phyloP scores from a whole-genome alignment of 2,113 vertebrate species.

The Lampris incognitus region DNA sequence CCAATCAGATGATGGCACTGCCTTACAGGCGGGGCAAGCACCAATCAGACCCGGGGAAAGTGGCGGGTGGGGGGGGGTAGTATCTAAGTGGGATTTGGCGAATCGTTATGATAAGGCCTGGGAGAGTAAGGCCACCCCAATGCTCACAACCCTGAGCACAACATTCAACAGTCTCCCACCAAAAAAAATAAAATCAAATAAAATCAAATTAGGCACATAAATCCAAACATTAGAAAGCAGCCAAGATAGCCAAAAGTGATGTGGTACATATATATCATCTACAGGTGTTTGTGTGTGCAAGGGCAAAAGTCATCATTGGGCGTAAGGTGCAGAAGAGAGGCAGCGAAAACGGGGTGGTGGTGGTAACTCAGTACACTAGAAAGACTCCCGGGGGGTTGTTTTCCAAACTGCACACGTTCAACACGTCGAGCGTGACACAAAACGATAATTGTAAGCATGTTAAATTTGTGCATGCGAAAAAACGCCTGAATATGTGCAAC shows the following conservation, averaged over 20 bases:
- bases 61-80: background rate
- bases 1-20: constrained; percentile 18
- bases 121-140: constrained; percentile 58
- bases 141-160: constrained; percentile 64
- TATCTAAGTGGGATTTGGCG: constrained; percentile 46
- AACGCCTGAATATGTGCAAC: too few relatives aligned
- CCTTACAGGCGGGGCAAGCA: background rate
- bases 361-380: constrained; percentile 30
- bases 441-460: too few relatives aligned
- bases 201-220: constrained; percentile 62
- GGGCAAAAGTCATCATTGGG: background rate
- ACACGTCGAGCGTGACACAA: too few relatives aligned
- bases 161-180: constrained; percentile 71
- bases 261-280: background rate
- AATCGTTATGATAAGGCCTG: constrained; percentile 57
- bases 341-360: background rate
- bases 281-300: background rate
- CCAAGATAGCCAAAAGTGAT: constrained; percentile 7
- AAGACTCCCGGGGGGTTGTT: constrained; percentile 24
- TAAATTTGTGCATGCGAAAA: too few relatives aligned
- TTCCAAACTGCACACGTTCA: too few relatives aligned
- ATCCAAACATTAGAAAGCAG: constrained; percentile 42
- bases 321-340: background rate
- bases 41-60: background rate
- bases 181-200: constrained; percentile 15